phyloP scores from a whole-genome alignment of 1,140 invertebrate species.

The Leptoteleia sp. region DNA sequence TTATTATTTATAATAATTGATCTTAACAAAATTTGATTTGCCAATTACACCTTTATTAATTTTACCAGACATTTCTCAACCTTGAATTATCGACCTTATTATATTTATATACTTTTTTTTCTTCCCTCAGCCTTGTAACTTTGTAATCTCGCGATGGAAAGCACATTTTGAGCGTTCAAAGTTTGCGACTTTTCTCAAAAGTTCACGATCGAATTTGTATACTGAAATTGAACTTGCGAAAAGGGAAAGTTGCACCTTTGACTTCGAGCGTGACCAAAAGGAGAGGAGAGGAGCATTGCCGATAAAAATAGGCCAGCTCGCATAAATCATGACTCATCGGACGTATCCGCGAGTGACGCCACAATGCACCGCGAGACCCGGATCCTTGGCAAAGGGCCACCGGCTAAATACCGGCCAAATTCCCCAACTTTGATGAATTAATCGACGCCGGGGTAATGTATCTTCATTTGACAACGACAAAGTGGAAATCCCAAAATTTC shows the following conservation, averaged over 20 bases:
- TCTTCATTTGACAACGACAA: constrained; percentile 27
- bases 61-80: no score
- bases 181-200: no score
- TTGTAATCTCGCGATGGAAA: no score
- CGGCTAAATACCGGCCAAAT: constrained; percentile 33
- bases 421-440: constrained; percentile 41
- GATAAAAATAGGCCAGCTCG: constrained; percentile 57
- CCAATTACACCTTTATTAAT: no score
- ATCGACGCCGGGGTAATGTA: constrained; percentile 21
- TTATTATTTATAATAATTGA: no score
- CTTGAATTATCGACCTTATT: no score
- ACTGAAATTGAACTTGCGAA: constrained; percentile 1
- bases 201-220: no score
- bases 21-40: no score
- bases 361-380: constrained; percentile 40
- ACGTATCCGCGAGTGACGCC: constrained; percentile 32
- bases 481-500: constrained; percentile 3
- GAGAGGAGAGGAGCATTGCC: constrained; percentile 25
- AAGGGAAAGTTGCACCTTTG: constrained; percentile 41
- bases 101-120: no score
- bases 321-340: constrained; percentile 63
- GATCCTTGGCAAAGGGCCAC: constrained; percentile 55
- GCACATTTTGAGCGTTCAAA: no score
- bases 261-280: constrained; percentile 11
- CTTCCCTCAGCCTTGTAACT: no score